Percentiles rank a stretch among this genome's conserved stretches.
These are phyloP conservation scores for Myiotriccus ornatus DNA, from an alignment of 2,797 vertebrate genomes.

Conservation along the genomic window DNA sequence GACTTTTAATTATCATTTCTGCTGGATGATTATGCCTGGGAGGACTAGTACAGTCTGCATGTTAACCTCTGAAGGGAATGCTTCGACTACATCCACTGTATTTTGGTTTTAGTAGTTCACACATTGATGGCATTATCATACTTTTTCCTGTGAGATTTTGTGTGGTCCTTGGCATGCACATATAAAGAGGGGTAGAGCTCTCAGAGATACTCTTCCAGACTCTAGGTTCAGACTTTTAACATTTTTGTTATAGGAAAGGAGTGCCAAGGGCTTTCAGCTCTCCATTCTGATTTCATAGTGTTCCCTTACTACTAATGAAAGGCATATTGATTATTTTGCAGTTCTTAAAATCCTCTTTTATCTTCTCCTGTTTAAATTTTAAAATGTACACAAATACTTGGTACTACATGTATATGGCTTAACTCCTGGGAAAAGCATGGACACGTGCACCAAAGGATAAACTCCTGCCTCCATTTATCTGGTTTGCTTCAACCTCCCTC, in stretches of 20 bases:
- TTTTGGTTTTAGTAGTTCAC: not conserved
- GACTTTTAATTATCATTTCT: slow-evolving; percentile 20
- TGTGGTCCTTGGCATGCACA: not conserved
- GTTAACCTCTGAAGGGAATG: slow-evolving; percentile 3
- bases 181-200: not conserved
- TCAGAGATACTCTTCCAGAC: not conserved
- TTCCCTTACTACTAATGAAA: not conserved
- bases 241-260: not conserved
- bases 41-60: not conserved
- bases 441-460: not conserved
- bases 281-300: not conserved
- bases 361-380: not conserved
- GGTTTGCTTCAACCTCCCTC: not conserved
- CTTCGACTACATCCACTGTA: not conserved
- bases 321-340: not conserved
- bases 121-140: not conserved
- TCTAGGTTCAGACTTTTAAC: not conserved
- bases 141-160: not conserved
- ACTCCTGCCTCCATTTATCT: not conserved
- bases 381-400: not conserved
- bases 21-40: not conserved
- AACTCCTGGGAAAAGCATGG: not conserved
- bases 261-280: not conserved
- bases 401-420: not conserved
- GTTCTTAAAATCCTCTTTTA: not conserved